Evolutionary conservation across 2,113 vertebrate genomes (phyloP).

Genomic region (Xiphophorus couchianus): DNA sequence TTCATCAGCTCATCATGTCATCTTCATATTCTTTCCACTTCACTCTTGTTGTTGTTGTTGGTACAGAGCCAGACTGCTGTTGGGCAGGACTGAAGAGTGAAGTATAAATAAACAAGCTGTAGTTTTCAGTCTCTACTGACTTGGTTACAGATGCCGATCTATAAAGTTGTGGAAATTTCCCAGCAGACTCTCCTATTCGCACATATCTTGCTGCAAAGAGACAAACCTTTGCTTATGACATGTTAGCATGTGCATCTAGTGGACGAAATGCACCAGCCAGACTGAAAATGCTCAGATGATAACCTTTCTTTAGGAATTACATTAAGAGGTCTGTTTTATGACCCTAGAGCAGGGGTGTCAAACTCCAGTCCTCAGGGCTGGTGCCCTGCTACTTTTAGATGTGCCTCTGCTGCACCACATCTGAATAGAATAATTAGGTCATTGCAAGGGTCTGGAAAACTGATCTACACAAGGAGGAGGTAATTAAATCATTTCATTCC

Average conservation of each 20-base stretch:
- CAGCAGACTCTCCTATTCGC: not conserved
- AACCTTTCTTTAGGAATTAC: not conserved
- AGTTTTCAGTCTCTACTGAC: conserved; percentile 44
- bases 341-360: too few species aligned
- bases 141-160: conserved; percentile 37
- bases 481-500: too few species aligned
- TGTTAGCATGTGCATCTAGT: conserved; percentile 19
- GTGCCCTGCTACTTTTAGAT: too few species aligned
- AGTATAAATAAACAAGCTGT: conserved; percentile 47
- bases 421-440: too few species aligned
- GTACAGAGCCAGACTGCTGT: conserved; percentile 47
- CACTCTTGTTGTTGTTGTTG: conserved; percentile 36
- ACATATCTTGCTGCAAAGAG: not conserved
- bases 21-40: conserved; percentile 55
- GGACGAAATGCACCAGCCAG: not conserved
- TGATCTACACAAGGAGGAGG: too few species aligned
- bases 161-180: conserved; percentile 29
- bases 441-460: too few species aligned
- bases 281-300: not conserved
- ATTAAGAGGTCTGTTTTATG: not conserved
- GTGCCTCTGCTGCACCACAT: too few species aligned
- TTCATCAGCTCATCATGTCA: conserved; percentile 29
- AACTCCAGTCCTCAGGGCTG: too few species aligned
- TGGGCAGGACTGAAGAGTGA: conserved; percentile 23
- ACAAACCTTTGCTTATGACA: conserved; percentile 41